Base-by-base conservation (phyloP, 2,113 vertebrate species). In the Scomber japonicus region DNA sequence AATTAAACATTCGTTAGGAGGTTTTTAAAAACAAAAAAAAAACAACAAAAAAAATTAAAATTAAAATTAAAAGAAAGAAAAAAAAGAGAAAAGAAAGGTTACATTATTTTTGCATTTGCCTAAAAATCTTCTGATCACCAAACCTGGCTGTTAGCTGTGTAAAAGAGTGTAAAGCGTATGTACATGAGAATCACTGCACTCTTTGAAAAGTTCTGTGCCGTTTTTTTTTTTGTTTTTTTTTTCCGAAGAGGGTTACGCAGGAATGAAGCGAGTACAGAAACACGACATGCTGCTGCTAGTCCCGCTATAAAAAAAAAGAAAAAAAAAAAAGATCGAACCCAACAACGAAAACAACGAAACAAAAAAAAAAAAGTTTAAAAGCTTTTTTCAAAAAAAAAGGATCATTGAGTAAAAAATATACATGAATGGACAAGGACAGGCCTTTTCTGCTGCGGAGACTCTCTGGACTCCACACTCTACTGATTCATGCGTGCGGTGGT, bases 201-300 rank as follows among this genome's bases (percentile, higher is more conserved):
- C 72, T 59, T 51, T 85, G 71, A 71, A 83, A 81, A 85, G 86
- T 91, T 83, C 71, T 53, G 89, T 89, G 84, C 87, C 2, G 45
- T 65, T 83, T 74, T 27, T 70, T 74, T 84, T 71, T 17, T 48
- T 40, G n/a, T 27, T 3, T 27, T 71, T 17, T 48, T 40, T 21
- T 27, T 3, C 3, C 24, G 24, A 62, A 68, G 75, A 81, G 72
- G 21, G 27, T 71, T 67, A 85, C 35, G 69, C 85, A 73, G 78
- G 78, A 87, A 83, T 80, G 74, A 82, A 75, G 82, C 78, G 11
- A 90, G 73, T 30, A 87, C 78, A 90, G 73, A 88, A 35, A 89
- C 53, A 81, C 61, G 56, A 85, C 86, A 86, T 80, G 89, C 91
- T 82, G 85, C 78, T 82, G 82, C 78, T 17, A 87, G 88, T 90